These are phyloP conservation scores for Climacteris rufus DNA, from an alignment of 2,113 vertebrate genomes.

Conservation along the genomic window DNA sequence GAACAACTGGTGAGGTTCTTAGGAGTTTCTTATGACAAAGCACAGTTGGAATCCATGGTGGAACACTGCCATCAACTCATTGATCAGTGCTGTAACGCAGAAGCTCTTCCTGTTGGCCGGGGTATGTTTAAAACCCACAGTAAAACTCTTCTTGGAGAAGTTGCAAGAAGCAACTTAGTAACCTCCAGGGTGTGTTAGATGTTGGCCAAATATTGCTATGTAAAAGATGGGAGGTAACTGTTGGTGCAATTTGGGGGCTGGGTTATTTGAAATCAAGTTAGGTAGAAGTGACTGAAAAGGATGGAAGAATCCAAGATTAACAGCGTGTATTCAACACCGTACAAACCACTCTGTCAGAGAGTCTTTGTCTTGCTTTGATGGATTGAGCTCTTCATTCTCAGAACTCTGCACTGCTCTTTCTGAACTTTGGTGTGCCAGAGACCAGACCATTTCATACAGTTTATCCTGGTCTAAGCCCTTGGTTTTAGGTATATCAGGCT, in stretches of 20 bases:
- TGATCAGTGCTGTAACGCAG: conserved; percentile 93
- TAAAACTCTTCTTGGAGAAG: neutral
- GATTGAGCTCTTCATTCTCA: neutral
- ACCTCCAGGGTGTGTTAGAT: neutral
- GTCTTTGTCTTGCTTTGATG: neutral
- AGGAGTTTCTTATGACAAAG: conserved; percentile 92
- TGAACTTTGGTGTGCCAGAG: neutral
- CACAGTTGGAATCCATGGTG: conserved; percentile 87
- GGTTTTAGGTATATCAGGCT: neutral
- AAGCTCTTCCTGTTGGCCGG: conserved; percentile 90
- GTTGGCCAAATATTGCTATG: neutral
- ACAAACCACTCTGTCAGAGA: neutral
- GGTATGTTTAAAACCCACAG: conserved; percentile 71
- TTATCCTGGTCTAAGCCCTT: neutral
- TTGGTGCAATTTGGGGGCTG: neutral
- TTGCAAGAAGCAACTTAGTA: neutral
- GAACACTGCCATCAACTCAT: conserved; percentile 96
- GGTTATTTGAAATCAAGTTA: neutral
- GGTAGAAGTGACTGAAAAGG: neutral
- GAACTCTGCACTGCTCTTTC: neutral
- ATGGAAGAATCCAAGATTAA: neutral
- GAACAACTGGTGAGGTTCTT: conserved; percentile 90
- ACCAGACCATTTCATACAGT: neutral
- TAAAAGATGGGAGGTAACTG: neutral
- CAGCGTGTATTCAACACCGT: neutral